Evolutionary conservation across 2,113 vertebrate species (phyloP).

Genomic region (Platichthys flesus): DNA sequence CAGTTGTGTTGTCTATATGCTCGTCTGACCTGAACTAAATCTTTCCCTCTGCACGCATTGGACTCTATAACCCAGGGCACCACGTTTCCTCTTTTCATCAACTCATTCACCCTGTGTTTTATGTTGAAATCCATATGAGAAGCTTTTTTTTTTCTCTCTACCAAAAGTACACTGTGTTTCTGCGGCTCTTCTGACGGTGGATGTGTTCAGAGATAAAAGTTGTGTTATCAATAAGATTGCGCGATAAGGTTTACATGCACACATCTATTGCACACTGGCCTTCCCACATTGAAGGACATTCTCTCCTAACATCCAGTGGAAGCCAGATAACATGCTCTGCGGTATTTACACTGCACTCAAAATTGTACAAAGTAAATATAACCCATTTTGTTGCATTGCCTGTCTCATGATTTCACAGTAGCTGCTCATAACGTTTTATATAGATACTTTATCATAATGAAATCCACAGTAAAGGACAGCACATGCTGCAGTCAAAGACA

Average conservation of each 20-base stretch:
- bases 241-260: slow-evolving; percentile 23
- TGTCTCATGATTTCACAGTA: neutral
- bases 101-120: slow-evolving; percentile 2
- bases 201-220: slow-evolving; percentile 53
- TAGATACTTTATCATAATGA: neutral
- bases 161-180: slow-evolving; percentile 42
- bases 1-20: neutral
- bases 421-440: neutral
- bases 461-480: neutral
- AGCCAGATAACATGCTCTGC: slow-evolving; percentile 20
- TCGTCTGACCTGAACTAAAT: slow-evolving; percentile 9
- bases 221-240: slow-evolving; percentile 44
- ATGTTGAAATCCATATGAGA: neutral
- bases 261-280: neutral
- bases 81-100: slow-evolving; percentile 7
- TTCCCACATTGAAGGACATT: slow-evolving; percentile 20
- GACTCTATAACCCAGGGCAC: slow-evolving; percentile 15
- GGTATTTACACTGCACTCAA: neutral
- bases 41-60: neutral
- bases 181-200: slow-evolving; percentile 20
- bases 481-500: neutral
- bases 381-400: neutral
- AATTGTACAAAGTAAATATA: neutral
- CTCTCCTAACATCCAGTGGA: slow-evolving; percentile 15
- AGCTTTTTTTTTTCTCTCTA: slow-evolving; percentile 1